These are phyloP conservation scores for Ceratosolen solmsi DNA, from an alignment of 1,140 invertebrate genomes.

Conservation along the genomic window DNA sequence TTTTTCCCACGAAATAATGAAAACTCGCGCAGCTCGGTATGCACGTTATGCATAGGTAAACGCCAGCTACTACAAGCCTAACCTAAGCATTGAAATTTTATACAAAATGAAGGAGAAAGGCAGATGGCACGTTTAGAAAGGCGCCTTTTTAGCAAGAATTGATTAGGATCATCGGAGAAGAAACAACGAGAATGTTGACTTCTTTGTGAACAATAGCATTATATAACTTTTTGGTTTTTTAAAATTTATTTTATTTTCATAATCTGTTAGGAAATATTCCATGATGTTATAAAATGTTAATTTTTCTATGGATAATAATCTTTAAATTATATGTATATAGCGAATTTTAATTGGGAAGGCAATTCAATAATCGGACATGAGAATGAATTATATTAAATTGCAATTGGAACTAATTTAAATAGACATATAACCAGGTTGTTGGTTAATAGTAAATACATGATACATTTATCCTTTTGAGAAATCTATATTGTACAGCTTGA, in stretches of 20 bases:
- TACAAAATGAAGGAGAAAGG: constrained; percentile 23
- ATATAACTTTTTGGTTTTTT: background rate
- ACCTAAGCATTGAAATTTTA: background rate
- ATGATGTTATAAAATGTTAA: no score
- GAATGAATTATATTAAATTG: no score
- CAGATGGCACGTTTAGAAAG: background rate
- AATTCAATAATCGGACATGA: no score
- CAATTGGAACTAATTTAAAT: no score
- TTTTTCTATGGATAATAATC: no score
- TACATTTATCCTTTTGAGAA: no score
- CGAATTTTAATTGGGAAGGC: no score
- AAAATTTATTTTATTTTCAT: background rate
- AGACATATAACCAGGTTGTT: no score
- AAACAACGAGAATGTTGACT: background rate
- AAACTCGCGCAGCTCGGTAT: background rate
- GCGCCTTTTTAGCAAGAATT: background rate
- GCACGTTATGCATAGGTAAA: background rate
- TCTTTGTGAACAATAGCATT: background rate
- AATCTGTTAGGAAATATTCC: no score
- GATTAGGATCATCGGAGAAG: constrained; percentile 19
- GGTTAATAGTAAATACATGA: no score
- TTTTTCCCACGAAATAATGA: background rate
- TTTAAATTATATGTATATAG: no score
- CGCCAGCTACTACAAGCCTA: background rate
- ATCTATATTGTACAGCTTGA: no score